Base-by-base conservation (phyloP, 1,140 invertebrate species). In the Drosophila lacertosa region DNA sequence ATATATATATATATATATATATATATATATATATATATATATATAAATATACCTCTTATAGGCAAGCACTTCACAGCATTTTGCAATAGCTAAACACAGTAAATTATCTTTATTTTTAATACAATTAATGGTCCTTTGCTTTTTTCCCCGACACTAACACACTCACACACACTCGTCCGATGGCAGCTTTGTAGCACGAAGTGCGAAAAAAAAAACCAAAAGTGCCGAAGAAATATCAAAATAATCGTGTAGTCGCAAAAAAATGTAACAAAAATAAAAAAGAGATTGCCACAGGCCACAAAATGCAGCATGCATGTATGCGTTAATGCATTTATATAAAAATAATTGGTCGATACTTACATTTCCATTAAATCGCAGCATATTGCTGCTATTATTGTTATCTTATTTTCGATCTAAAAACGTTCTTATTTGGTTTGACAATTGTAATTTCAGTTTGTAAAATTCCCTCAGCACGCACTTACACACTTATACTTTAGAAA, bases 161-260 rank as follows among this genome's bases (percentile, higher is more conserved):
- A 48, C 32, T 40, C 40, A 50, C 39, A 24, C 33, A 40, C 42
- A 69, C 63, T 37, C 18, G 5, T 44, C 47, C 18, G 40, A 68
- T 20, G 32, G 11, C 62, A 60, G 29, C 29, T 76, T 40, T 48
- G 32, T 64, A 45, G 32, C 32, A 69, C 57, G 35, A 67, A 67
- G 54, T 73, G 74, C 63, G 69, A 71, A 74, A 77, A 69, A 67
- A 72, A 81, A 74, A 69, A 50, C 77, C 51, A 76, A 74, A 82
- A 60, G 60, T 51, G 48, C 67, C 60, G 62, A 51, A 51, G 51
- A 29, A 50, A 70, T 65, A 55, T 64, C 60, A 70, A 65, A 70
- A 70, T 70, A 70, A 51, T 65, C 62, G 62, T 44, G 44, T 53
- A 64, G 67, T 64, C 73, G 78, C 73, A 70, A 77, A 81, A 73